Conservation (phyloP, 30 jellyfish, hydroid and myxozoan species). For the Cassiopea xamachana region DNA sequence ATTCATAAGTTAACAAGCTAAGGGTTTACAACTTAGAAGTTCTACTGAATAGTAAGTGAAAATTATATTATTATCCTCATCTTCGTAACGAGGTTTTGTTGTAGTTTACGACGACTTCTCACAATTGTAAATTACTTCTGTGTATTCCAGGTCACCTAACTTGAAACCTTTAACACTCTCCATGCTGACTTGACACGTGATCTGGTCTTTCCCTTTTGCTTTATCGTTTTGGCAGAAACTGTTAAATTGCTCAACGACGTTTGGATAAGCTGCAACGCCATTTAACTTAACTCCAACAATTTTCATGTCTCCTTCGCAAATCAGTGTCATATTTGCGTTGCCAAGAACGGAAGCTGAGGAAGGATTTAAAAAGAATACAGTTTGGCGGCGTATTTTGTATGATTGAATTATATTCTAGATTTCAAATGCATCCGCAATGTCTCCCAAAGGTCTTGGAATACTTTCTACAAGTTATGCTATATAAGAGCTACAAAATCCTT, state of each 20-base stretch:
- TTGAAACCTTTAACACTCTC: background rate
- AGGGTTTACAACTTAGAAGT: background rate
- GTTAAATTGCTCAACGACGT: conserved; percentile 2
- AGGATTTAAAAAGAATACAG: background rate
- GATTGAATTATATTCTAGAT: too few species aligned
- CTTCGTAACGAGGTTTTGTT: background rate
- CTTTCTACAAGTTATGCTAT: too few species aligned
- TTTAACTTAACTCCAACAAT: conserved; percentile 7
- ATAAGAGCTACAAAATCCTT: too few species aligned
- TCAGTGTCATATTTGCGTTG: conserved; percentile 32
- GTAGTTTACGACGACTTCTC: conserved; percentile 9
- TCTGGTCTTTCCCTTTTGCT: background rate
- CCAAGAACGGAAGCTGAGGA: conserved; percentile 32
- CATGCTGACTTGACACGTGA: conserved; percentile 39
- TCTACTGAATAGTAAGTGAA: background rate
- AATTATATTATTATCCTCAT: background rate
- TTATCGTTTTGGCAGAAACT: background rate
- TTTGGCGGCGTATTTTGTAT: too few species aligned
- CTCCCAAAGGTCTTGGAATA: too few species aligned
- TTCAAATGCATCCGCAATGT: too few species aligned
- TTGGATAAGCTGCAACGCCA: conserved; percentile 5
- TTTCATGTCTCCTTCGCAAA: conserved; percentile 51
- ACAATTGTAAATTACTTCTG: conserved; percentile 44
- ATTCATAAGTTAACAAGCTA: background rate
- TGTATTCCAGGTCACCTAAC: conserved; percentile 1